Percentiles rank a stretch among this genome's conserved stretches.
These are phyloP conservation scores for Gastrophryne carolinensis DNA, from an alignment of 2,797 vertebrate species.

Conservation along the genomic window DNA sequence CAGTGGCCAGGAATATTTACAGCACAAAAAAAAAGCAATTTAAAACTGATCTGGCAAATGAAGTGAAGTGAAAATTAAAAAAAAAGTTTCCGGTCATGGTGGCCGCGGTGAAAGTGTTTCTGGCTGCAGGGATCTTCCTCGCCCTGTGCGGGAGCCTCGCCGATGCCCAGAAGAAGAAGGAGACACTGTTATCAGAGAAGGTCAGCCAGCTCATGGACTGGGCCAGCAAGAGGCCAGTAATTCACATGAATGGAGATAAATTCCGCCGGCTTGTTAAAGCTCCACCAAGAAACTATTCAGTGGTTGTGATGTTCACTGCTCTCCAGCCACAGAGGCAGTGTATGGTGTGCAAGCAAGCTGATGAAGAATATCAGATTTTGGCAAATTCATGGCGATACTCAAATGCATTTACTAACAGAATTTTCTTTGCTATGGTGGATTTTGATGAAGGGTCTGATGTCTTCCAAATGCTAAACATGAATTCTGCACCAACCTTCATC, in stretches of 20 bases:
- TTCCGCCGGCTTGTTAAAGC: slow-evolving; percentile 91
- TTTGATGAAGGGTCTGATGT: slow-evolving; percentile 97
- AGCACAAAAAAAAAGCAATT: too few relatives aligned
- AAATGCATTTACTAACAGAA: slow-evolving; percentile 89
- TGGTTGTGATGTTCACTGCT: slow-evolving; percentile 96
- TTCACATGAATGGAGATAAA: slow-evolving; percentile 94
- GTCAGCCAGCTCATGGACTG: slow-evolving; percentile 94
- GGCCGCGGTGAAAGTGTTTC: slow-evolving; percentile 41
- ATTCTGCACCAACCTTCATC: slow-evolving; percentile 95
- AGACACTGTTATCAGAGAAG: slow-evolving; percentile 93
- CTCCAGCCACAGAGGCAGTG: slow-evolving; percentile 94
- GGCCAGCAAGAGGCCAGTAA: slow-evolving; percentile 87
- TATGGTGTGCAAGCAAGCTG: slow-evolving; percentile 95
- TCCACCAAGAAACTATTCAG: slow-evolving; percentile 91
- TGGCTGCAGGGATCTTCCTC: slow-evolving; percentile 39
- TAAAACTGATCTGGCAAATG: too few relatives aligned
- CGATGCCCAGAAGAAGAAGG: slow-evolving; percentile 68
- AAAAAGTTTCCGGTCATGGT: too few relatives aligned
- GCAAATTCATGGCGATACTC: slow-evolving; percentile 99
- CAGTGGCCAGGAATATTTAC: too few relatives aligned
- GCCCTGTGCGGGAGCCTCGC: slow-evolving; percentile 30
- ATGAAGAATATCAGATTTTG: slow-evolving; percentile 94
- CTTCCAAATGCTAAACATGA: slow-evolving; percentile 98
- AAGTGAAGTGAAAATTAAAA: too few relatives aligned
- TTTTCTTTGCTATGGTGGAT: slow-evolving; percentile 94